Conservation (phyloP, 2,113 vertebrate genomes). For the Candoia aspera region DNA sequence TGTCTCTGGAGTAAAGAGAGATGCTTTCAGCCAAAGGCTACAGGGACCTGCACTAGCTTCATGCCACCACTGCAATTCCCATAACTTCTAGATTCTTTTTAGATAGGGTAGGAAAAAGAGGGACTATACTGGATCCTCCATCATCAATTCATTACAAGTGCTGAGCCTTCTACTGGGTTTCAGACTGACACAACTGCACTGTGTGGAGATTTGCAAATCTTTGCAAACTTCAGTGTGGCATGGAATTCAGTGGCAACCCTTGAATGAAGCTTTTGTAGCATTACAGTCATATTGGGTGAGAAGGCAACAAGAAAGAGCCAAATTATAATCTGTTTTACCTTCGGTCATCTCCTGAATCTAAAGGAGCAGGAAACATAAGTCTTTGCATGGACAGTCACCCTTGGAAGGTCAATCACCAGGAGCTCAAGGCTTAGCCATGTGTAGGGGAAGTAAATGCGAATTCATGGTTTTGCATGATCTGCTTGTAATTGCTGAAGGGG, state of each 20-base stretch:
- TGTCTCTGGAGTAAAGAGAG: neutral
- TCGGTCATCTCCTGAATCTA: neutral
- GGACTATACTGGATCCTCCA: neutral
- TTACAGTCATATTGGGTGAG: neutral
- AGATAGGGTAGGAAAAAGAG: neutral
- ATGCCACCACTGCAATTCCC: neutral
- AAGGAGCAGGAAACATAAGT: neutral
- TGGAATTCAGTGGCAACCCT: neutral
- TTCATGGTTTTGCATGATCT: neutral
- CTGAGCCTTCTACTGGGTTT: neutral
- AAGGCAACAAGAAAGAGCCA: neutral
- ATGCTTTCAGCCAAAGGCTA: neutral
- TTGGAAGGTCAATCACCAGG: conserved; percentile 36
- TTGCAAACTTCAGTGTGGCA: neutral
- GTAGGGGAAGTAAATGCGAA: conserved; percentile 38
- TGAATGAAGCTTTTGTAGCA: neutral
- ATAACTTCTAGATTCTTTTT: neutral
- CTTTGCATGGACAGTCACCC: conserved; percentile 45
- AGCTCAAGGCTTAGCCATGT: conserved; percentile 45
- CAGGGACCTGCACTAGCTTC: neutral
- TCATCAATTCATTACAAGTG: too few relatives aligned
- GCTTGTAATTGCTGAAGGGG: conserved; percentile 40
- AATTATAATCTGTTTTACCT: neutral
- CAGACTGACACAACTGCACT: neutral
- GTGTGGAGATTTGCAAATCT: neutral